Evolutionary conservation across 1,140 invertebrate genomes (phyloP).

Genomic region (Trissolcus basalis): DNA sequence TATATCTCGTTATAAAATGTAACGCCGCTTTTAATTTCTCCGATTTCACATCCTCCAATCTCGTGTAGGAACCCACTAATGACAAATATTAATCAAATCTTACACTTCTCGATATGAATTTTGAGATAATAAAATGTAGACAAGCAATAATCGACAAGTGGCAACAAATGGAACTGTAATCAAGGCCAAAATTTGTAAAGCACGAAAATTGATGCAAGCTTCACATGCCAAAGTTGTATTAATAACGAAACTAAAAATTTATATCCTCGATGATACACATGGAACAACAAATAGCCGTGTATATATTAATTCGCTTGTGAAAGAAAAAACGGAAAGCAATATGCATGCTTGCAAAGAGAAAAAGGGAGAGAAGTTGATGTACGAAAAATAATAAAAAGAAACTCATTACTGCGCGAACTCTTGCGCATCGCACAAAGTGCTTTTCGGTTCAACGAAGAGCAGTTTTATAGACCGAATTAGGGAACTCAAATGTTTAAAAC

Average conservation of each 20-base stretch:
- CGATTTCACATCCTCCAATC: conserved; percentile 11
- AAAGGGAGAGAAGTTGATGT: too few species aligned
- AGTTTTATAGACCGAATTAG: conserved; percentile 31
- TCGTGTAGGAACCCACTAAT: conserved; percentile 16
- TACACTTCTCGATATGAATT: not conserved
- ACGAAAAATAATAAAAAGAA: too few species aligned
- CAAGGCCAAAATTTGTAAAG: conserved; percentile 5
- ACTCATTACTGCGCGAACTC: too few species aligned
- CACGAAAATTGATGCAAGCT: conserved; percentile 23
- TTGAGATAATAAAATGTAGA: not conserved
- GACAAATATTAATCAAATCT: not conserved
- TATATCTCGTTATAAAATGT: not conserved
- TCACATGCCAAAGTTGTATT: conserved; percentile 29
- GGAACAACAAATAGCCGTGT: conserved; percentile 14
- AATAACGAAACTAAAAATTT: conserved; percentile 18
- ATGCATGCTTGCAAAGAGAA: conserved; percentile 5
- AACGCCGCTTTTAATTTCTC: not conserved
- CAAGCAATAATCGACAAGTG: conserved; percentile 13
- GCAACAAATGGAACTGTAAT: conserved; percentile 2
- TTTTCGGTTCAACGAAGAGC: conserved; percentile 1
- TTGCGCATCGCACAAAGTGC: conserved; percentile 9
- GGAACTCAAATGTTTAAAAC: not conserved
- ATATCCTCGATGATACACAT: conserved; percentile 10
- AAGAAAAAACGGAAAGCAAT: conserved; percentile 2
- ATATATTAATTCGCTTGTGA: conserved; percentile 1